Evolutionary conservation across 1,140 invertebrate genomes (phyloP).

Genomic region (Ips nitidus): DNA sequence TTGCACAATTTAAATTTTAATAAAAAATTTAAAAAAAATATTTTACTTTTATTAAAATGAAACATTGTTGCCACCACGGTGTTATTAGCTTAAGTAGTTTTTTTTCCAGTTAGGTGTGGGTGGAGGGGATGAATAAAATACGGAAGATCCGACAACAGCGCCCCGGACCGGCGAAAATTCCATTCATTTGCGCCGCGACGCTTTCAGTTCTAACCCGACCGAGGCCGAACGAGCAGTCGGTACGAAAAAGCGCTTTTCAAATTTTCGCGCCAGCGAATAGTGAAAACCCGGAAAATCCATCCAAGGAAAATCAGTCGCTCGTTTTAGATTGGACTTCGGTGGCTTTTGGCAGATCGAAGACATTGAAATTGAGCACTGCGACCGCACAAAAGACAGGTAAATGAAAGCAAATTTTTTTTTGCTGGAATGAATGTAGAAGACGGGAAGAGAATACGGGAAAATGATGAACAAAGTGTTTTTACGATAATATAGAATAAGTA

Average conservation of each 20-base stretch:
- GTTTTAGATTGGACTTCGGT: slow-evolving; percentile 21
- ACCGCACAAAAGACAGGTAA: slow-evolving; percentile 23
- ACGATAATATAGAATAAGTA: too few species aligned
- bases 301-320: neutral
- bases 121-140: too few species aligned
- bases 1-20: too few species aligned
- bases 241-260: slow-evolving; percentile 20
- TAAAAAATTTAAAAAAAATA: too few species aligned
- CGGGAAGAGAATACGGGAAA: too few species aligned
- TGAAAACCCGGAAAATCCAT: slow-evolving; percentile 17
- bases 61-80: too few species aligned
- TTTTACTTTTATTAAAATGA: too few species aligned
- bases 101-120: too few species aligned
- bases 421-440: neutral
- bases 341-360: slow-evolving; percentile 12
- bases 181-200: slow-evolving; percentile 15
- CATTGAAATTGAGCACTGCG: slow-evolving; percentile 17
- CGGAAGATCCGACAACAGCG: neutral
- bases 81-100: too few species aligned
- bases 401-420: neutral
- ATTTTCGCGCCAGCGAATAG: slow-evolving; percentile 34
- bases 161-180: slow-evolving; percentile 19
- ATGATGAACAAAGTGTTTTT: too few species aligned
- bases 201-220: slow-evolving; percentile 27
- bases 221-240: slow-evolving; percentile 32